A percentile compares a stretch with the other conserved stretches of the same genome.
Evolutionary conservation across 2,888 invertebrate species (phyloP).

Genomic region (Drosophila macrospina): DNA sequence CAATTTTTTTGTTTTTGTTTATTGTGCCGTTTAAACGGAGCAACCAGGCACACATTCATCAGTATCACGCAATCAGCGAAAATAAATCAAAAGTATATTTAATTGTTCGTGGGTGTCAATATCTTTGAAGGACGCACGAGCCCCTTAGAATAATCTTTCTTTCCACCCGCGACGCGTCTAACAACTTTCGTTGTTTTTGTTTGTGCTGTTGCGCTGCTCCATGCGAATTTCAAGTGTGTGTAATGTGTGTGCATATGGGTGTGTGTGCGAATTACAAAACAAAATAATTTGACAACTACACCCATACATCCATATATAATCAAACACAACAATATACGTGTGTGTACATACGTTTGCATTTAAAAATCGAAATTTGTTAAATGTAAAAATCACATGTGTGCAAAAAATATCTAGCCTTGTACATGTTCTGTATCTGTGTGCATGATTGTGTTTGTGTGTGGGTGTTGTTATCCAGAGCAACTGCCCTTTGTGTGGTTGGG

Average conservation of each 20-base stretch:
- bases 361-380: slow-evolving; percentile 27
- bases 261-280: slow-evolving; percentile 42
- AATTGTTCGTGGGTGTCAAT: slow-evolving; percentile 6
- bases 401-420: slow-evolving; percentile 47
- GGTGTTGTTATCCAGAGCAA: slow-evolving; percentile 53
- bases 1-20: slow-evolving; percentile 59
- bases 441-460: slow-evolving; percentile 18
- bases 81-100: slow-evolving; percentile 32
- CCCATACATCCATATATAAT: slow-evolving; percentile 1
- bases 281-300: slow-evolving; percentile 27
- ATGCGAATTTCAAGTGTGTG: slow-evolving; percentile 32
- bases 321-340: neutral
- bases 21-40: slow-evolving; percentile 40
- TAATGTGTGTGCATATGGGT: slow-evolving; percentile 24
- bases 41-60: slow-evolving; percentile 16
- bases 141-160: slow-evolving; percentile 10
- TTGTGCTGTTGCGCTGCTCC: slow-evolving; percentile 51
- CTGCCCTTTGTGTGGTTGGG: slow-evolving; percentile 35
- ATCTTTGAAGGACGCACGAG: slow-evolving; percentile 35
- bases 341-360: slow-evolving; percentile 2
- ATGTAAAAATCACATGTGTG: slow-evolving; percentile 51
- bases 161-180: slow-evolving; percentile 25
- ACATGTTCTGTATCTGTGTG: slow-evolving; percentile 22
- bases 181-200: slow-evolving; percentile 47
- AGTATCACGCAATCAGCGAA: slow-evolving; percentile 14